Evolutionary conservation across 2,113 vertebrate species (phyloP).

Genomic region (Prunella himalayana): DNA sequence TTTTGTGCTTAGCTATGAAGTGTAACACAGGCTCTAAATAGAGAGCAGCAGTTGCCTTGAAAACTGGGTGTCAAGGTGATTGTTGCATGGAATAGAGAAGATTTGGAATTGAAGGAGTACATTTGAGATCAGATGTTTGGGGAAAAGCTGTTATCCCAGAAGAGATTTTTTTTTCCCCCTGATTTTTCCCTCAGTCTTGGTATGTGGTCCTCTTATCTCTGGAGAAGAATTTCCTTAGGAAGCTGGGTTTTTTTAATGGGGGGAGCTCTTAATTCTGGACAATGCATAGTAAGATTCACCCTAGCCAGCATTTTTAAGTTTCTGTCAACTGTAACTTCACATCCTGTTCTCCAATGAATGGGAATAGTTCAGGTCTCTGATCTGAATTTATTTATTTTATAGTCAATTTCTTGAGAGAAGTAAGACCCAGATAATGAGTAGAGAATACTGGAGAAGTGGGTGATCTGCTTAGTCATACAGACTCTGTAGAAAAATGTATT

Average conservation of each 20-base stretch:
- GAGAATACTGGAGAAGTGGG: neutral
- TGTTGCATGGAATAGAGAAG: neutral
- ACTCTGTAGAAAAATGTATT: neutral
- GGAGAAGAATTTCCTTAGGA: neutral
- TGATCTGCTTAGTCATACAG: slow-evolving; percentile 5
- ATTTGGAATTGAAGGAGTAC: neutral
- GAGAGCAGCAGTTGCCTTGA: neutral
- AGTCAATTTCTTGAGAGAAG: neutral
- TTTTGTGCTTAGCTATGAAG: neutral
- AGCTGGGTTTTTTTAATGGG: neutral
- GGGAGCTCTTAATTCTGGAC: neutral
- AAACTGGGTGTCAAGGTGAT: neutral
- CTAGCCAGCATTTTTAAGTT: neutral
- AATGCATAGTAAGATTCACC: neutral
- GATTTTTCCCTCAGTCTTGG: neutral
- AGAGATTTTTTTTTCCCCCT: neutral
- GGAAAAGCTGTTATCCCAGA: neutral
- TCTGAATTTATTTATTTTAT: slow-evolving; percentile 2
- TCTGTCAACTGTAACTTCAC: neutral
- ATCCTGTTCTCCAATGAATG: neutral
- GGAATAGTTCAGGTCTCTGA: neutral
- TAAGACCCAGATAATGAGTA: neutral
- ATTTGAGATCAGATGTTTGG: neutral
- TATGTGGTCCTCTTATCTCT: neutral
- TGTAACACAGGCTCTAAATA: neutral